These are phyloP conservation scores for Bergia puertoricense DNA, from an alignment of 92 coral and sea anemone species.

Conservation along the genomic window DNA sequence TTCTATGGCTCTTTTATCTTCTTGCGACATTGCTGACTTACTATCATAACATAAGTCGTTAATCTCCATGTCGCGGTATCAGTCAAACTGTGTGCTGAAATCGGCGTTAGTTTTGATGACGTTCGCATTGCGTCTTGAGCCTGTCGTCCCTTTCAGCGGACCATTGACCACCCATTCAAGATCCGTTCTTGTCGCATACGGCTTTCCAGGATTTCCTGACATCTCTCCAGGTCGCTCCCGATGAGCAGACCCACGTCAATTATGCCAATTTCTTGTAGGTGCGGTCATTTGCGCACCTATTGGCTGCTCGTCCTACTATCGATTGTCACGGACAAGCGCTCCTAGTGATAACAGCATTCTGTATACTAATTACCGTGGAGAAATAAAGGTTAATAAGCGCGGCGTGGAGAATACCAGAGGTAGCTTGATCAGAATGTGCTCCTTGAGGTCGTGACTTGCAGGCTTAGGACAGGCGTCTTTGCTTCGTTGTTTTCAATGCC, in stretches of 20 bases:
- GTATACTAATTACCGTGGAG: neutral
- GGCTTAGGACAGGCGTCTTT: slow-evolving; percentile 1
- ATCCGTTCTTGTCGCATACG: slow-evolving; percentile 44
- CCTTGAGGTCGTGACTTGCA: slow-evolving; percentile 17
- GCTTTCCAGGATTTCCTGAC: slow-evolving; percentile 24
- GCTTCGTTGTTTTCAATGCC: neutral
- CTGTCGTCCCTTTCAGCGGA: slow-evolving; percentile 19
- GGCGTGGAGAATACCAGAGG: slow-evolving; percentile 35
- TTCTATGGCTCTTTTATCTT: slow-evolving; percentile 17
- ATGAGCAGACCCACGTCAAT: slow-evolving; percentile 31
- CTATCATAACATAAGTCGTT: slow-evolving; percentile 16
- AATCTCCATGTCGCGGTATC: slow-evolving; percentile 44
- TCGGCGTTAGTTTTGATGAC: slow-evolving; percentile 2
- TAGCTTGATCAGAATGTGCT: slow-evolving; percentile 1
- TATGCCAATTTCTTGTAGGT: slow-evolving; percentile 4
- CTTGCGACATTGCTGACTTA: slow-evolving; percentile 32
- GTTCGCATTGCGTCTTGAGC: slow-evolving; percentile 26
- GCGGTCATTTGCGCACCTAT: slow-evolving; percentile 24
- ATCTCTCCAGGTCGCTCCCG: slow-evolving; percentile 46
- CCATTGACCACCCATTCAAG: slow-evolving; percentile 47
- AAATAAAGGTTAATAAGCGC: too few relatives aligned
- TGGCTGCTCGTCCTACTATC: slow-evolving; percentile 1
- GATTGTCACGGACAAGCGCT: slow-evolving; percentile 45
- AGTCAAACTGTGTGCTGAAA: slow-evolving; percentile 19
- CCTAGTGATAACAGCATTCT: neutral